Evolutionary conservation across 2,888 invertebrate genomes (phyloP).

Genomic region (Belgica antarctica): DNA sequence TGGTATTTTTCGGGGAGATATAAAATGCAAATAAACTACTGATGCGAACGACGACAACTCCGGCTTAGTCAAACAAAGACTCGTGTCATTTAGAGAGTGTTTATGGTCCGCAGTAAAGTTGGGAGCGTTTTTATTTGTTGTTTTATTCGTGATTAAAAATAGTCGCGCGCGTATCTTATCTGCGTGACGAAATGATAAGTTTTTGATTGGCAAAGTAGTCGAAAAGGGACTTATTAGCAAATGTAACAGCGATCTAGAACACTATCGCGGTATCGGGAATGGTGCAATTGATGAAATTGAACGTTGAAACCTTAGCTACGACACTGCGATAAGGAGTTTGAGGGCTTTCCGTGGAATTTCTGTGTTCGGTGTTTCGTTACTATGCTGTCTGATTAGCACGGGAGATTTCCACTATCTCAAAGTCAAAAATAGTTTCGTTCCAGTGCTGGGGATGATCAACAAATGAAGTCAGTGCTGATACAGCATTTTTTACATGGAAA

Average conservation of each 20-base stretch:
- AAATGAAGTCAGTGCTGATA: no score
- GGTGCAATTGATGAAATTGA: constrained; percentile 15
- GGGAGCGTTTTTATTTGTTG: no score
- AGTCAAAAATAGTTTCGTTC: no score
- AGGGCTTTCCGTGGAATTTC: neutral
- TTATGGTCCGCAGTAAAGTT: neutral
- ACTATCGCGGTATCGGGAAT: neutral
- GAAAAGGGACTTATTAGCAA: neutral
- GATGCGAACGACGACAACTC: neutral
- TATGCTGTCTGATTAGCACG: no score
- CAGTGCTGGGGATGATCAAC: no score
- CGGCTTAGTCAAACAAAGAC: no score
- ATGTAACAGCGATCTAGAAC: neutral
- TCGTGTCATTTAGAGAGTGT: neutral
- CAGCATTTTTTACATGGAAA: no score
- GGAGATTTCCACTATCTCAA: no score
- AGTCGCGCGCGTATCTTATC: constrained; percentile 12
- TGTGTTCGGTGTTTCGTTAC: no score
- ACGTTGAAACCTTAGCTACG: neutral
- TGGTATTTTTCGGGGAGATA: neutral
- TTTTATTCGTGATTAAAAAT: neutral
- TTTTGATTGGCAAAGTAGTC: neutral
- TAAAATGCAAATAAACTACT: constrained; percentile 5
- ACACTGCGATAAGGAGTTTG: constrained; percentile 1
- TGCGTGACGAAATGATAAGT: constrained; percentile 14